These are phyloP conservation scores for Rhabdomys dilectus DNA, from an alignment of 2,113 vertebrate species.

Conservation along the genomic window DNA sequence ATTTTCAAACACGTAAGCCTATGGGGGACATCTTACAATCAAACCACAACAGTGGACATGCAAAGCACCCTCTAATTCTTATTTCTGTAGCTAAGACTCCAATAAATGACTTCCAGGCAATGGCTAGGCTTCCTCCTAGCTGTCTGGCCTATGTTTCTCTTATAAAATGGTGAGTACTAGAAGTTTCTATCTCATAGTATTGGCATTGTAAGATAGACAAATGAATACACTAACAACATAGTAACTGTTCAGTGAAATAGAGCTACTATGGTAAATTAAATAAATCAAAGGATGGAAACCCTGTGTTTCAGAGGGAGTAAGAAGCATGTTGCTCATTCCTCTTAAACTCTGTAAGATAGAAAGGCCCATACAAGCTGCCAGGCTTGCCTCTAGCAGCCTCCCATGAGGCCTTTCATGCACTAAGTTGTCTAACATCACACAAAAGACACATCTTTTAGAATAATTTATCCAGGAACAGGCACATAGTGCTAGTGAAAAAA, in stretches of 20 bases:
- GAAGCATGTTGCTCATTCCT: not conserved
- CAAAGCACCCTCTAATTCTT: not conserved
- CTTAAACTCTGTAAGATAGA: not conserved
- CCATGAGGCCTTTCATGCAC: not conserved
- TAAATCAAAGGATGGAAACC: not conserved
- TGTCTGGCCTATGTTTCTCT: not conserved
- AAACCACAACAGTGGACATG: not conserved
- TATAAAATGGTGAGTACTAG: not conserved
- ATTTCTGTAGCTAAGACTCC: not conserved
- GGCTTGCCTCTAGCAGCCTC: not conserved
- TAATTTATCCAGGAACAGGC: not conserved
- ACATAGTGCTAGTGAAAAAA: not conserved
- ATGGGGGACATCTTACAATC: not conserved
- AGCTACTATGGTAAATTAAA: not conserved
- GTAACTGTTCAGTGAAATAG: not conserved
- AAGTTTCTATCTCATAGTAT: not conserved
- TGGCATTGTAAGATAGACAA: not conserved
- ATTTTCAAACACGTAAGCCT: not conserved
- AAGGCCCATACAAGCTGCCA: not conserved
- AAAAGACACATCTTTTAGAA: not conserved
- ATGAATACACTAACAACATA: not conserved
- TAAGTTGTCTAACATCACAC: not conserved
- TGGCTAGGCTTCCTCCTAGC: not conserved
- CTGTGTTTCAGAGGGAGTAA: not conserved
- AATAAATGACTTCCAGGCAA: constrained; percentile 35